Conservation (phyloP, 2,797 vertebrate species). For the Mormyrus hasselquistii region DNA sequence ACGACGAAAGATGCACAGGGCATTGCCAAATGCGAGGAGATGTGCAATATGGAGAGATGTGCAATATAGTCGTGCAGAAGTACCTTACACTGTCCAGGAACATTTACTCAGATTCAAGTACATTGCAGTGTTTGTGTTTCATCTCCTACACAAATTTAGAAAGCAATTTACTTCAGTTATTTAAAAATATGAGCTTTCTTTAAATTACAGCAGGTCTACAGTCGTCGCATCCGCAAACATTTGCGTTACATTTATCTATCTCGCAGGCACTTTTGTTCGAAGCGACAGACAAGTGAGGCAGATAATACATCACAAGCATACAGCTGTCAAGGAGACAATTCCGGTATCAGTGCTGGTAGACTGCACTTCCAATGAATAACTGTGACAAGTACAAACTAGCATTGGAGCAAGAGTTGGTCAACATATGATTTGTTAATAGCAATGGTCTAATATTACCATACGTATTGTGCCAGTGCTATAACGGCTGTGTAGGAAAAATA, state of each 20-base stretch:
- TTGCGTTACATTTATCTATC: neutral
- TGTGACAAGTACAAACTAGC: neutral
- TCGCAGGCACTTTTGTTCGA: neutral
- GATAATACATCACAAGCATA: neutral
- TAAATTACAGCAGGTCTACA: neutral
- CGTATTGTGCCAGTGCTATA: neutral
- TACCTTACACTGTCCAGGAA: neutral
- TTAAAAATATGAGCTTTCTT: neutral
- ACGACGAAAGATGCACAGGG: neutral
- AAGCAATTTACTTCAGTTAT: neutral
- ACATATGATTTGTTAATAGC: neutral
- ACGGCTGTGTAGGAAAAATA: neutral
- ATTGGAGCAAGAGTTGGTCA: neutral
- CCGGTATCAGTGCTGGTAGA: neutral
- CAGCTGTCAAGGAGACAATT: neutral
- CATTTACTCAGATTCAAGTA: neutral
- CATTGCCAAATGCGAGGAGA: neutral
- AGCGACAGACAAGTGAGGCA: neutral
- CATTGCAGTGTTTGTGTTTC: neutral
- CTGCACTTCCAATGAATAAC: neutral
- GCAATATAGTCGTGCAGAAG: neutral
- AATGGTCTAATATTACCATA: neutral
- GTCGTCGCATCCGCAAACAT: neutral
- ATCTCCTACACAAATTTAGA: neutral
- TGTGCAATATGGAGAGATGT: neutral